These are phyloP conservation scores for Sinopyrophorus schimmeli DNA, from an alignment of 2,888 invertebrate genomes.

Conservation along the genomic window DNA sequence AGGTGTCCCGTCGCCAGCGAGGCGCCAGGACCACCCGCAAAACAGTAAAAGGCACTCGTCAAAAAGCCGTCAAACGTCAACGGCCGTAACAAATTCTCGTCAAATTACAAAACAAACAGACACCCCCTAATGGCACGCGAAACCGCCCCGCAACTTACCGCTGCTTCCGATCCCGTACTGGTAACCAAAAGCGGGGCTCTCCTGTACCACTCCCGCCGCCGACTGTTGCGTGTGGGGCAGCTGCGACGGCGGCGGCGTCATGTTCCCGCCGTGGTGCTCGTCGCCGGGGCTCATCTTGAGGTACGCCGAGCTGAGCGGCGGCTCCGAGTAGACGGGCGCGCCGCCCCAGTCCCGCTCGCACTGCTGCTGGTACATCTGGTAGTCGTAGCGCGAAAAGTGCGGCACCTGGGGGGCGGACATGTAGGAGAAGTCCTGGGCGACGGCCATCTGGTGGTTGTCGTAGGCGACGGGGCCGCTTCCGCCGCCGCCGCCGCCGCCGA, in stretches of 20 bases:
- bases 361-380: conserved; percentile 50
- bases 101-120: conserved; percentile 40
- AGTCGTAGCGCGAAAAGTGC: conserved; percentile 51
- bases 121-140: too few species aligned
- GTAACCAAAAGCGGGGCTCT: conserved; percentile 49
- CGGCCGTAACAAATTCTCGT: too few species aligned
- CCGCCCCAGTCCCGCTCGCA: conserved; percentile 49
- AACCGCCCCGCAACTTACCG: too few species aligned
- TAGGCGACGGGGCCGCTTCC: conserved; percentile 47
- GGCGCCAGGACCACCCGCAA: too few species aligned
- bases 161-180: too few species aligned
- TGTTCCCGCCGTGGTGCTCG: conserved; percentile 45
- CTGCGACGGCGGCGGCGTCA: conserved; percentile 52
- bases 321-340: conserved; percentile 47
- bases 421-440: conserved; percentile 49
- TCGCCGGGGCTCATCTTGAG: conserved; percentile 53
- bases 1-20: too few species aligned
- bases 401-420: conserved; percentile 48
- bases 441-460: conserved; percentile 49
- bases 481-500: conserved; percentile 49
- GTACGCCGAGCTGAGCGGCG: conserved; percentile 45
- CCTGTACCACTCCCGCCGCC: too few species aligned
- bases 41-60: too few species aligned
- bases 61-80: too few species aligned
- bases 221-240: too few species aligned